Base-by-base conservation (phyloP, 1,140 invertebrate genomes). In the Cydia pomonella region DNA sequence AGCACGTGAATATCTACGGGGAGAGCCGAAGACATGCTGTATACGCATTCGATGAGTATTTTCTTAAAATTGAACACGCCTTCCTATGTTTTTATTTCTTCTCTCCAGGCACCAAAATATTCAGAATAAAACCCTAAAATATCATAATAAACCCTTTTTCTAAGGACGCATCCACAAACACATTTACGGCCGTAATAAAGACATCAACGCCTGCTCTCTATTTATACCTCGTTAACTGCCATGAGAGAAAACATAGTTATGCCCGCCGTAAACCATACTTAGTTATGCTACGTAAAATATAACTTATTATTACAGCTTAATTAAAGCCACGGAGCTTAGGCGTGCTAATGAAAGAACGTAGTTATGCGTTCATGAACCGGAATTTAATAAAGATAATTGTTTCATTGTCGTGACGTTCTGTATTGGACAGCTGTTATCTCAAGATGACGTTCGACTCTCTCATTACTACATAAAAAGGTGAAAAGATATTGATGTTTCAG, bases 151-250 rank as follows among this genome's bases (percentile, higher is more conserved):
- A n/a, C 63, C 63, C 29, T 33, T 33, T 33, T 69, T 69, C 64
- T 18, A n/a, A 33, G 44, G 47, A 50, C 4, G 63, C 64, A 77
- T 80, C 77, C 78, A 80, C 80, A 82, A 79, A 79, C 78, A 47
- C 41, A 59, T 74, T 77, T 72, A 77, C 64, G 64, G 23, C 72
- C 71, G 75, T 77, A 76, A 74, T 76, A 82, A 80, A 78, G 79
- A 79, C 79, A 77, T 79, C 80, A 80, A 82, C 77, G 74, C 78
- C 73, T 63, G 53, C 73, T 69, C 64, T 66, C 64, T 69, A 69
- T 69, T 41, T 69, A 69, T 69, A 69, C 16, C 64, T 69, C 64
- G 64, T 69, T 69, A 69, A 69, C 16, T 38, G 27, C n/a, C 62
- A 4, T 69, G 9, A 1, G 64, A 69, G 64, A 69, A 59, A 69